Conservation (phyloP, 2,888 invertebrate genomes). For the Limnephilus lunatus region DNA sequence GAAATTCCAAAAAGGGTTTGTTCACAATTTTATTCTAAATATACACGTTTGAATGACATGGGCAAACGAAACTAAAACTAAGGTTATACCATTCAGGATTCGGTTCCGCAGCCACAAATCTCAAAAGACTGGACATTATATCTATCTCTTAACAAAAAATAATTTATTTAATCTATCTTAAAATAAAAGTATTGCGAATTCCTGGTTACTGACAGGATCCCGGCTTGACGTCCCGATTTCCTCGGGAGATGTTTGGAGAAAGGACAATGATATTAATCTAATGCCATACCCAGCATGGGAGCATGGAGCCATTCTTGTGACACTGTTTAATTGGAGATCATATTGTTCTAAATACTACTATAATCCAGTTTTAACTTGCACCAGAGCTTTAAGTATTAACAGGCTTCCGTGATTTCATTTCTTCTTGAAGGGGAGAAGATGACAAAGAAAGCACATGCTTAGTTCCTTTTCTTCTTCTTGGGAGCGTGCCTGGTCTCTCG, state of each 20-base stretch:
- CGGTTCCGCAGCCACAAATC: neutral
- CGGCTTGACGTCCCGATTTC: neutral
- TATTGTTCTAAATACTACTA: constrained; percentile 26
- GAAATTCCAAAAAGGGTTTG: neutral
- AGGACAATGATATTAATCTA: neutral
- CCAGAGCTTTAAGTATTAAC: constrained; percentile 19
- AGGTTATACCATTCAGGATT: neutral
- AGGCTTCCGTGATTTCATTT: neutral
- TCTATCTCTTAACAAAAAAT: neutral
- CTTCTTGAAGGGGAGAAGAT: neutral
- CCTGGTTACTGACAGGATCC: neutral
- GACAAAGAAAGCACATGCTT: constrained; percentile 41
- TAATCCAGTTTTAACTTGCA: constrained; percentile 22
- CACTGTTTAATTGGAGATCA: constrained; percentile 35
- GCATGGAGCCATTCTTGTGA: constrained; percentile 26
- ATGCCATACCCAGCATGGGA: neutral
- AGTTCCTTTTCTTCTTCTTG: constrained; percentile 60
- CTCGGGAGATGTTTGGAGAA: neutral
- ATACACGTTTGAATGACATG: neutral
- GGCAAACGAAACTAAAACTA: neutral
- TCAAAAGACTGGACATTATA: neutral
- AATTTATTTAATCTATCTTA: constrained; percentile 2
- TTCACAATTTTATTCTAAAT: neutral
- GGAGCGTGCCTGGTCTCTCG: constrained; percentile 68
- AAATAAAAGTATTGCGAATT: neutral